These are phyloP conservation scores for Parasteatoda tepidariorum DNA, from an alignment of 1,140 invertebrate species.

Conservation along the genomic window DNA sequence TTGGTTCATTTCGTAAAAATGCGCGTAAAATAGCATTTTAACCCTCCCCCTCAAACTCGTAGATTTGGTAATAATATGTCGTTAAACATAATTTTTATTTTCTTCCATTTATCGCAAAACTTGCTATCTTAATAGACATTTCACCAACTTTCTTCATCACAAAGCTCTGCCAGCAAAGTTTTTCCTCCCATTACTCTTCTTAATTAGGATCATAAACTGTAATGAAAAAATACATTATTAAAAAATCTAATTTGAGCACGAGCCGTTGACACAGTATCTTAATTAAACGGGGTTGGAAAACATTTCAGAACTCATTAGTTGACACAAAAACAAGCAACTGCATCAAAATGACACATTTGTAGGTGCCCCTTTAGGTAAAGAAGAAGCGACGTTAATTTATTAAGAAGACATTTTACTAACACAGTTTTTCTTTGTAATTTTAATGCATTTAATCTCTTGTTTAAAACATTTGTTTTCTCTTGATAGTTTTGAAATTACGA, in stretches of 20 bases:
- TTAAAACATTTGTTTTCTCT: neutral
- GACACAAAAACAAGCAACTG: neutral
- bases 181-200: neutral
- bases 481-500: too few species aligned
- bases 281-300: neutral
- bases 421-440: neutral
- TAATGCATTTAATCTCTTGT: neutral
- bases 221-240: neutral
- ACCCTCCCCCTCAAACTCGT: too few species aligned
- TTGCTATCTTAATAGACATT: too few species aligned
- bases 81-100: too few species aligned
- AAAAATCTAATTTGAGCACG: neutral
- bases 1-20: too few species aligned
- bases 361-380: neutral
- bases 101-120: too few species aligned
- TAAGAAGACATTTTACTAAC: neutral
- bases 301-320: neutral
- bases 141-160: too few species aligned
- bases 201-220: neutral
- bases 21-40: too few species aligned
- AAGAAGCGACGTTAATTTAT: neutral
- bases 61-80: too few species aligned
- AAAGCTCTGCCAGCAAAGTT: too few species aligned
- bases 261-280: neutral
- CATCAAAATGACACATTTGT: neutral